Evolutionary conservation across 92 coral and sea anemone species (phyloP).

Genomic region (Paragorgia papillata): DNA sequence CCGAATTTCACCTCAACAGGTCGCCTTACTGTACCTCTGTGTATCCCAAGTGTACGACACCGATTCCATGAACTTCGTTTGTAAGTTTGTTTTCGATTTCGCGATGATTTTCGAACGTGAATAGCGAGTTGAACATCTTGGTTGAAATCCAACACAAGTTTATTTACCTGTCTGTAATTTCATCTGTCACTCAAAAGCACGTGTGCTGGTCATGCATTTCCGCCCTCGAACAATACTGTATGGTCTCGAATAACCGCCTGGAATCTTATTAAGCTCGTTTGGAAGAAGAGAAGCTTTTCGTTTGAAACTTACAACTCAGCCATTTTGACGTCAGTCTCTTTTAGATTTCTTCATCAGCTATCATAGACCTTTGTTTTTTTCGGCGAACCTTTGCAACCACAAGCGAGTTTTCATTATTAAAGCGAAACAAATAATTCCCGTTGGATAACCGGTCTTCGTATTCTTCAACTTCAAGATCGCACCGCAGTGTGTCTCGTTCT

Average conservation of each 20-base stretch:
- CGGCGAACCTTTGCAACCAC: too few relatives aligned
- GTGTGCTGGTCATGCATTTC: constrained; percentile 23
- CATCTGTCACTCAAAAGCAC: constrained; percentile 39
- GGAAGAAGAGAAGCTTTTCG: background rate
- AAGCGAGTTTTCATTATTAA: too few relatives aligned
- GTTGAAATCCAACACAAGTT: background rate
- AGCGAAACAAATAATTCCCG: too few relatives aligned
- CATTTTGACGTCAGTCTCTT: background rate
- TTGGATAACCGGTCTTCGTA: background rate
- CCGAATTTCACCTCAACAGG: background rate
- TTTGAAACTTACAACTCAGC: background rate
- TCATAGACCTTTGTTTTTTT: too few relatives aligned
- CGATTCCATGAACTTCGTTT: background rate
- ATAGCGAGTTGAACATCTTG: background rate
- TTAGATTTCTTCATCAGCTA: too few relatives aligned
- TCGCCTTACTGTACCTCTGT: background rate
- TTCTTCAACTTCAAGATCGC: background rate
- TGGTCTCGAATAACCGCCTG: constrained; percentile 3
- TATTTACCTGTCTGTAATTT: background rate
- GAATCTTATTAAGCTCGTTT: background rate
- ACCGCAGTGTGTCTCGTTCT: too few relatives aligned
- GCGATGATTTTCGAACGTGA: background rate
- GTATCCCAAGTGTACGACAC: background rate
- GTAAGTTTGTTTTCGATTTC: background rate
- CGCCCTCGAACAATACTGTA: background rate